Evolutionary conservation across 2,888 invertebrate genomes (phyloP), one percentile per base, ranked within the genome.

Genomic region (Sphaerophoria taeniata): DNA sequence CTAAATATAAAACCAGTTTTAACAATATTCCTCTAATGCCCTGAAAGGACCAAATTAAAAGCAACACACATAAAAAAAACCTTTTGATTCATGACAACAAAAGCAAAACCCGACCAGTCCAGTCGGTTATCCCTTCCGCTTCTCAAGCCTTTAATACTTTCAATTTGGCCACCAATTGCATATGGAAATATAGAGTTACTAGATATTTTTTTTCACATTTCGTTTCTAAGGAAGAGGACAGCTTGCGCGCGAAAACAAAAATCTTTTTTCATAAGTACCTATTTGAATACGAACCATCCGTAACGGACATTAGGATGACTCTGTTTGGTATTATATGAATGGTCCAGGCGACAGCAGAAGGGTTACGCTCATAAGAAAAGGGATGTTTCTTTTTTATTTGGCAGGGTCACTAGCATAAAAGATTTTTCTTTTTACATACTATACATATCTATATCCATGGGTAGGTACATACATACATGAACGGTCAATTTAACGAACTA

Each of bases 321-420:
- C n/a, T n/a, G n/a, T n/a, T 71, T 51, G 31, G 31, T 58, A 16
- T 58, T 24, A 33, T 24, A 39, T 53, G 65, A 55, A 75, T 80
- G 71, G 83, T 79, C 83, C 83, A 84, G 73, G 70, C 70, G 24
- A 24, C 24, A 24, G 36, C 6, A 74, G 1, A 60, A 36, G 65
- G 65, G 65, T 65, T 65, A 65, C 74, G 69, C 39, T 60, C 33
- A 43, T 51, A 49, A 43, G 55, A 58, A 51, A 76, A 61, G 63
- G 70, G 69, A 60, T 78, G 78, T 45, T 73, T 24, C 24, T 69
- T 73, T 78, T 45, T 6, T 74, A 74, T 79, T 83, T 83, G 78
- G 79, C 73, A 74, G 83, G 83, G 83, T 84, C 83, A 84, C n/a
- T 80, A 45, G 49, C 43, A 80, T 75, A 60, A 75, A 51, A 36